These are phyloP conservation scores for Cepaea nemoralis DNA, from an alignment of 1,140 invertebrate species.

Conservation along the genomic window DNA sequence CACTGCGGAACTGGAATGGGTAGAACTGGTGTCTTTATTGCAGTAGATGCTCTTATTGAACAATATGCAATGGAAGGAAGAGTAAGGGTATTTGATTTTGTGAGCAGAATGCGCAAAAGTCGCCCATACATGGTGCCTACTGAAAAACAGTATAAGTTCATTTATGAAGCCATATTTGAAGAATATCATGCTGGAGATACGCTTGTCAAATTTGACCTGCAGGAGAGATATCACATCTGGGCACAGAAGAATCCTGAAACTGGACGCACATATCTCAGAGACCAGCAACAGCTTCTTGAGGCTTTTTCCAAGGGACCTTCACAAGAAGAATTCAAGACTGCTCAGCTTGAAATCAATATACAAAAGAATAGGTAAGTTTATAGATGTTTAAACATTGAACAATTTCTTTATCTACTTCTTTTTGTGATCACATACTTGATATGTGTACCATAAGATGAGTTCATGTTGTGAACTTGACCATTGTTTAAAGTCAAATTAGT, in stretches of 20 bases:
- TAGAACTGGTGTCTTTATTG: slow-evolving; percentile 66
- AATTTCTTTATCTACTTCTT: too few relatives aligned
- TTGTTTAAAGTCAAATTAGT: too few relatives aligned
- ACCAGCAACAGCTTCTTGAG: slow-evolving; percentile 64
- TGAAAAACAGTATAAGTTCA: slow-evolving; percentile 66
- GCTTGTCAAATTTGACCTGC: slow-evolving; percentile 54
- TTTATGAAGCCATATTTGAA: slow-evolving; percentile 69
- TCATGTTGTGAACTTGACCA: too few relatives aligned
- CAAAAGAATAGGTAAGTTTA: slow-evolving; percentile 58
- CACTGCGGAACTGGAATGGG: slow-evolving; percentile 84
- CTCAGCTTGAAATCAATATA: slow-evolving; percentile 53
- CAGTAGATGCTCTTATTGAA: slow-evolving; percentile 64
- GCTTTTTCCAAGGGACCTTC: slow-evolving; percentile 52
- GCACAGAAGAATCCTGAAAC: slow-evolving; percentile 58
- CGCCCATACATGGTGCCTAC: slow-evolving; percentile 67
- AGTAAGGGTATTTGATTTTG: slow-evolving; percentile 66
- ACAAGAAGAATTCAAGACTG: slow-evolving; percentile 48
- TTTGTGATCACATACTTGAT: too few relatives aligned
- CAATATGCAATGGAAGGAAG: slow-evolving; percentile 63
- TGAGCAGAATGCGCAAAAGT: slow-evolving; percentile 62
- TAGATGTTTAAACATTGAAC: too few relatives aligned
- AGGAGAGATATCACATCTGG: slow-evolving; percentile 56
- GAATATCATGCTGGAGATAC: slow-evolving; percentile 59
- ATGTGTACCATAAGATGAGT: too few relatives aligned
- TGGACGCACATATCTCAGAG: slow-evolving; percentile 58